Base-by-base conservation (phyloP, 1,140 invertebrate genomes). In the Drosophila erecta region DNA sequence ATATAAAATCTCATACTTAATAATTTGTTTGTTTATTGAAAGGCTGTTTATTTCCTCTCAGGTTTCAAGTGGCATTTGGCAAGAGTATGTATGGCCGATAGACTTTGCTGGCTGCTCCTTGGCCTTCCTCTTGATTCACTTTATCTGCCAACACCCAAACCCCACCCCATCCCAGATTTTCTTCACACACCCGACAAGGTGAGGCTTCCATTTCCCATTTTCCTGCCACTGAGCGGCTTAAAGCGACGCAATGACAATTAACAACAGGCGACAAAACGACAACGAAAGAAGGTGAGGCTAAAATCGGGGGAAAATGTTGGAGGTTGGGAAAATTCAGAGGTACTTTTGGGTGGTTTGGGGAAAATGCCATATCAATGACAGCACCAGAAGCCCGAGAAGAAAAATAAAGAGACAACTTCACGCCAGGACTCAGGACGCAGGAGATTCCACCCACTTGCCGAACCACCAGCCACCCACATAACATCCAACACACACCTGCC, bases 201-300 rank as follows among this genome's bases (percentile, higher is more conserved):
- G 12, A 12, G 15, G 17, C 51, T 38, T 54, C 51, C 24, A 44
- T 65, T 62, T 38, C 58, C 17, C 14, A 56, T 27, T 56, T 17
- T 64, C 62, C 54, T 53, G 59, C 58, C 57, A 64, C 59, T 73
- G 74, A 86, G 81, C 74, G 70, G 81, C 81, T 86, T 87, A 86
- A 81, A 81, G 83, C 83, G 70, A 75, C 64, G 81, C 81, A 86
- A 86, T 86, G 81, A 81, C 83, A 86, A 87, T 87, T 86, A 86
- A 86, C 78, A 80, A 86, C 81, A 85, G 81, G 77, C 81, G 81
- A 69, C 76, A 69, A 85, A 84, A 74, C 81, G 69, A 74, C 61
- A 61, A 60, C 65, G 30, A 62, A 46, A 11, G 51, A 54, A 75
- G 51, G 59, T 50, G 72, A 51, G 30, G 15, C 15, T 15, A n/a